Evolutionary conservation across 2,113 vertebrate genomes (phyloP).

Genomic region (Urocynchramus pylzowi): DNA sequence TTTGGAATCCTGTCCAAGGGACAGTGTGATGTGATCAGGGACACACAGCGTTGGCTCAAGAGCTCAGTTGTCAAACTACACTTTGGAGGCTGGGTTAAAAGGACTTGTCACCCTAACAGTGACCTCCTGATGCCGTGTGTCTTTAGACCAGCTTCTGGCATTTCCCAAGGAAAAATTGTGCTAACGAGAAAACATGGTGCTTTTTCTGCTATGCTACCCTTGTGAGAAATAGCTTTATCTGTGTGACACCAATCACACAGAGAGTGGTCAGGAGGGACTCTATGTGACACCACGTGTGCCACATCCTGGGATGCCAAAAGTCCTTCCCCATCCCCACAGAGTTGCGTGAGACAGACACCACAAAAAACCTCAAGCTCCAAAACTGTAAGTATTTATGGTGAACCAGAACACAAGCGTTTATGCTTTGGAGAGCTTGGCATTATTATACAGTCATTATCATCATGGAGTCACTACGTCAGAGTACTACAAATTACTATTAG

Average conservation of each 20-base stretch:
- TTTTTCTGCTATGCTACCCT: neutral
- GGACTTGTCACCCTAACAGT: too few relatives aligned
- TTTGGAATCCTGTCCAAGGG: neutral
- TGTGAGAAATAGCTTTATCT: neutral
- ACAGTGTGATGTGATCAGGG: neutral
- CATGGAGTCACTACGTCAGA: rapidly evolving
- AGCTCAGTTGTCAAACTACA: rapidly evolving
- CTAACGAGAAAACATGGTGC: rapidly evolving
- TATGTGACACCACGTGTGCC: rapidly evolving
- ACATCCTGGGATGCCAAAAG: too few relatives aligned
- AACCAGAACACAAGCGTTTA: rapidly evolving
- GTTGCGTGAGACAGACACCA: neutral
- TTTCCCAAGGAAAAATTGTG: rapidly evolving
- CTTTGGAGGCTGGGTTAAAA: neutral
- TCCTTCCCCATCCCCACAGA: rapidly evolving
- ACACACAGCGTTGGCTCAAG: rapidly evolving
- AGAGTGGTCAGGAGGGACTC: rapidly evolving
- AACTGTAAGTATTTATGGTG: rapidly evolving
- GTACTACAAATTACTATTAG: neutral
- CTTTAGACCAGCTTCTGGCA: neutral
- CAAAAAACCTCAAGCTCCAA: neutral
- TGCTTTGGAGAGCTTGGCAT: neutral
- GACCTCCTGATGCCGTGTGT: neutral
- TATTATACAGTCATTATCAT: neutral
- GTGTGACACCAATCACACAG: neutral